Percentiles rank a stretch among this genome's conserved stretches.
Conservation (phyloP, 1,140 invertebrate genomes). For the Papilio dardanus region DNA sequence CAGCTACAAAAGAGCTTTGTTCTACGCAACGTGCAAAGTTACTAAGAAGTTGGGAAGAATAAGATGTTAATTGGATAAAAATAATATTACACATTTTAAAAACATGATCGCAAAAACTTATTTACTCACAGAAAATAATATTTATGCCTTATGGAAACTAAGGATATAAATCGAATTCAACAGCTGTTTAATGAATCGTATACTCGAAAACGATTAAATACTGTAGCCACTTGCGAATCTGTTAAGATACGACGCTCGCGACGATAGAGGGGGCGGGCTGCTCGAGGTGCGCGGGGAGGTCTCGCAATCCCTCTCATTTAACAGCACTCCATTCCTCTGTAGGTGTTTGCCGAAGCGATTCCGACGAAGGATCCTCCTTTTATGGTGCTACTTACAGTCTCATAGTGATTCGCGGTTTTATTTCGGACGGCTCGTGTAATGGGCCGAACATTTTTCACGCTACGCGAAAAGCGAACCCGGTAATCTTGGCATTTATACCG, state of each 20-base stretch:
- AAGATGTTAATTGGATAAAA: background rate
- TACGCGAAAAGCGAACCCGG: constrained; percentile 69
- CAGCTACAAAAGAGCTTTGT: background rate
- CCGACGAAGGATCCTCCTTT: constrained; percentile 75
- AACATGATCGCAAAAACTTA: background rate
- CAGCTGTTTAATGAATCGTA: constrained; percentile 61
- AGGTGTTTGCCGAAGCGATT: constrained; percentile 82
- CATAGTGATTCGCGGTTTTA: constrained; percentile 82
- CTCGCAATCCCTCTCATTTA: constrained; percentile 81
- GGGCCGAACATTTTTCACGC: constrained; percentile 79
- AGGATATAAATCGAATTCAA: constrained; percentile 46
- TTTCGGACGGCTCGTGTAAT: constrained; percentile 78
- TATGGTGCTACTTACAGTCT: constrained; percentile 80
- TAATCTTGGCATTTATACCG: constrained; percentile 81
- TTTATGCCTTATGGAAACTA: background rate
- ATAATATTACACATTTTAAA: background rate
- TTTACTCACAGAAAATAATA: background rate
- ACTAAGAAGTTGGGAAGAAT: background rate
- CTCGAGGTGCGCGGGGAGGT: constrained; percentile 45
- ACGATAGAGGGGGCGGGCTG: constrained; percentile 48
- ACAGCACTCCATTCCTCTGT: constrained; percentile 77
- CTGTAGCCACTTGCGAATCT: constrained; percentile 65
- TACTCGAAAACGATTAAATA: constrained; percentile 65
- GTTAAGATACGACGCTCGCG: constrained; percentile 66
- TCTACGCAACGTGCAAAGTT: background rate